A percentile compares a stretch with the other conserved stretches of the same genome.
Conservation (phyloP, 2,113 vertebrate genomes). For the Aegotheles bennettii region DNA sequence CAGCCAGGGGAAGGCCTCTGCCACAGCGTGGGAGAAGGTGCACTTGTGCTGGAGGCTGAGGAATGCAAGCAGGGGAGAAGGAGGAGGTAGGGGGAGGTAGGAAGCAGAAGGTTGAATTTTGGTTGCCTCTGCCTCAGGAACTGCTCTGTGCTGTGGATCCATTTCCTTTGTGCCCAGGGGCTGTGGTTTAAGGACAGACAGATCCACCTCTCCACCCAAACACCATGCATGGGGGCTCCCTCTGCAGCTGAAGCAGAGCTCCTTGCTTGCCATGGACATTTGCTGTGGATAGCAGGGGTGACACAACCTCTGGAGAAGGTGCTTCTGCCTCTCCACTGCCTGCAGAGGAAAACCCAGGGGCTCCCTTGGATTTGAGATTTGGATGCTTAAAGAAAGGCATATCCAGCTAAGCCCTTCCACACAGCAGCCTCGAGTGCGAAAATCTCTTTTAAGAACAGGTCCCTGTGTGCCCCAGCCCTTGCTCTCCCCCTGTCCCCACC, state of each 20-base stretch:
- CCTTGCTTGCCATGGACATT: background rate
- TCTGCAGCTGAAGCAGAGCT: background rate
- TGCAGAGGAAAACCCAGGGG: background rate
- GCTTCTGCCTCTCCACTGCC: background rate
- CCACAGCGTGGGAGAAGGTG: background rate
- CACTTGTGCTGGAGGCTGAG: background rate
- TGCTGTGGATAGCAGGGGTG: background rate
- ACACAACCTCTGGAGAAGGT: background rate
- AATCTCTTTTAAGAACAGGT: background rate
- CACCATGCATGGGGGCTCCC: background rate
- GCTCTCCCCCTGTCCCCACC: background rate
- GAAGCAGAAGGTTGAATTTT: background rate
- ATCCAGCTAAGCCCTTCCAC: background rate
- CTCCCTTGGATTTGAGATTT: background rate
- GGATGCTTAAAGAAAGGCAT: background rate
- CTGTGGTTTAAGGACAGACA: rapidly evolving
- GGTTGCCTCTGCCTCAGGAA: background rate
- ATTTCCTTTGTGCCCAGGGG: background rate
- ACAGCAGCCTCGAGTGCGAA: background rate
- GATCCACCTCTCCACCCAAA: background rate
- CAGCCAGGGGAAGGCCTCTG: background rate
- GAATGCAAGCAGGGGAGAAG: background rate
- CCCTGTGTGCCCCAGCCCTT: background rate
- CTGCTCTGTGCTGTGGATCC: background rate
- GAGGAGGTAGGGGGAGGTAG: background rate